Evolutionary conservation across 37 sponge, comb jelly and placozoan genomes (phyloP).

Genomic region (Ephydatia muelleri): DNA sequence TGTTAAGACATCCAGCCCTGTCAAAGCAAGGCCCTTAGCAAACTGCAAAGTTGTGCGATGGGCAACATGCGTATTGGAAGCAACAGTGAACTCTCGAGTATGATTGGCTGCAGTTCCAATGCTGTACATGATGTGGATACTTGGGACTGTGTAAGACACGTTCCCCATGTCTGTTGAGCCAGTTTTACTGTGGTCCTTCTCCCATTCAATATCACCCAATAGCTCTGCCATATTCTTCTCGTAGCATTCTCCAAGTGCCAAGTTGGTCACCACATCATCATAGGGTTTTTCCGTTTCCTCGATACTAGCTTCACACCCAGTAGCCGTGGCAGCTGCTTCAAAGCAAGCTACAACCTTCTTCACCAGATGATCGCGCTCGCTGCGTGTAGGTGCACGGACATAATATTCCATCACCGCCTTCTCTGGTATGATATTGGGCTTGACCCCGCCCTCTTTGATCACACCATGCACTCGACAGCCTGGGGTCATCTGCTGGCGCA

Average conservation of each 20-base stretch:
- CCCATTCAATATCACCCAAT: background rate
- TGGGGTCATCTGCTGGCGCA: constrained; percentile 88
- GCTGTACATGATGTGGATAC: constrained; percentile 79
- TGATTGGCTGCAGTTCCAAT: constrained; percentile 76
- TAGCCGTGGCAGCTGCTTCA: constrained; percentile 75
- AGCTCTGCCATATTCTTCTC: constrained; percentile 16
- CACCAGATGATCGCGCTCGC: constrained; percentile 33
- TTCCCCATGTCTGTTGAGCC: constrained; percentile 95
- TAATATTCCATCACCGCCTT: constrained; percentile 51
- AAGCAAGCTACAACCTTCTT: constrained; percentile 60
- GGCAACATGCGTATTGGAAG: constrained; percentile 61
- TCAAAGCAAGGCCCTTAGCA: constrained; percentile 84
- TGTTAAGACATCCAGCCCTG: constrained; percentile 71
- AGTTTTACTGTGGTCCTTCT: background rate
- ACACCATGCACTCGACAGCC: constrained; percentile 77
- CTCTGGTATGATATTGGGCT: constrained; percentile 81
- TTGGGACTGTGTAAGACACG: constrained; percentile 78
- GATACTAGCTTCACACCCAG: constrained; percentile 69
- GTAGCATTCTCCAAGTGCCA: constrained; percentile 31
- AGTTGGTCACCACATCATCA: constrained; percentile 51
- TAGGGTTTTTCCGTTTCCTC: background rate
- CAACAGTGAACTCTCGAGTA: constrained; percentile 60
- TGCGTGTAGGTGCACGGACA: constrained; percentile 48
- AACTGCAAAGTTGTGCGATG: constrained; percentile 53
- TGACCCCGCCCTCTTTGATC: constrained; percentile 63